Base-by-base conservation (phyloP, 2,113 vertebrate species). In the Heteronetta atricapilla region DNA sequence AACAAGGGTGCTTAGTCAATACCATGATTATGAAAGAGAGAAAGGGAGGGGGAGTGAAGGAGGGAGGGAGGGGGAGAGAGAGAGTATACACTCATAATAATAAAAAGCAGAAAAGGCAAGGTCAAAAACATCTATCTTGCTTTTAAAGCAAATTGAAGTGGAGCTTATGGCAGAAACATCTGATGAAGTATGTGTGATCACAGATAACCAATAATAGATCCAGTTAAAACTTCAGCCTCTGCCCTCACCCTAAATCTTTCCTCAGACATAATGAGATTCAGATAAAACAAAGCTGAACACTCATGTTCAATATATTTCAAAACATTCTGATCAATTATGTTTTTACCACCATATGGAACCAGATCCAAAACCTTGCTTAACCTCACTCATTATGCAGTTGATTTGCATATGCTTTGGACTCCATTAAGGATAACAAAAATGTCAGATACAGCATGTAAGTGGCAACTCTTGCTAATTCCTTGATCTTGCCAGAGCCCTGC, bases 371-470 rank as follows among this genome's bases (percentile, higher is more conserved):
- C 74, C 90, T 93, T 79, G 67, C 83, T 96, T 95, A 95, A 95
- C 92, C 88, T 97, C 62, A 16, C 70, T 95, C 90, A 81, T 92
- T 93, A 88, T 6, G 25, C 53, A 76, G 48, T 59, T 94, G 79
- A 95, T 95, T 94, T 95, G 93, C 95, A 84, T 95, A 78, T 55
- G 89, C 53, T 90, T 88, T 94, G 94, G 88, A 82, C 77, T 73
- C 89, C 40, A 55, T 69, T 92, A 95, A 84, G 62, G 80, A 83
- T 92, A 88, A 89, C 80, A 92, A 78, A 95, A 93, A 88, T 76
- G 68, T 86, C 88, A 90, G 78, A 90, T 83, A 80, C 42, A 74
- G 82, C 79, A 36, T 44, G 42, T 25, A 59, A 94, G 90, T 86
- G 86, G 95, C 80, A 95, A 96, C 58, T 60, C 67, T 86, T 88